Base-by-base conservation (phyloP, 2,888 invertebrate species). In the Noctua comes region DNA sequence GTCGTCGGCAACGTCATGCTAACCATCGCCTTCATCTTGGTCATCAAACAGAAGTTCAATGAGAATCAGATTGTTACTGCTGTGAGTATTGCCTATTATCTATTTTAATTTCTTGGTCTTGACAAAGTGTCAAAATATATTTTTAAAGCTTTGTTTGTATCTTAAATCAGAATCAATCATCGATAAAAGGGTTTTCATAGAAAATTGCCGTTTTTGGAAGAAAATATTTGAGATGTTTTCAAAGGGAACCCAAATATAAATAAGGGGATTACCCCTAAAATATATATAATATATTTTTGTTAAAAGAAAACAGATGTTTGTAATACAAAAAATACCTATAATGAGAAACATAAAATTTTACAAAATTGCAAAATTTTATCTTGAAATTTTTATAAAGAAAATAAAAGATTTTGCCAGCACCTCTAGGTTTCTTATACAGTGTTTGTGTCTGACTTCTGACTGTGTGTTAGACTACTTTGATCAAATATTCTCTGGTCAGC, bases 61-160 rank as follows among this genome's bases (percentile, higher is more conserved):
- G 93, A 92, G 40, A 94, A 93, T 54, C 93, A 94, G 79, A 93
- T 96, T 51, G 92, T 94, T 16, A 96, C 95, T 4, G 87, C 91
- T 91, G 96, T 96, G 77, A 82, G 83, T 83, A 46, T 13, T 51
- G 4, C 8, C 18, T 40, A 27, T n/a, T 36, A 51, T 43, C 1
- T 10, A 21, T 66, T 69, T 40, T 21, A n/a, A 7, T 70, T 54
- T 16, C 1, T 10, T 51, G 21, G 21, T 24, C 7, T 2, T 7
- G 21, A 51, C 51, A 51, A 24, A 24, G 51, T 51, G 24, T 51
- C 51, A 51, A 24, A 24, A 51, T 51, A 51, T 21, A 51, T 21
- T 24, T 51, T 51, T 51, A 18, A 51, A 51, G 2, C n/a, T n/a
- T n/a, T n/a, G n/a, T n/a, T n/a, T n/a, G n/a, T n/a, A n/a, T n/a